Evolutionary conservation across 1,140 invertebrate genomes (phyloP), one percentile per base, ranked within the genome.

Genomic region (Psilanteris sp.): DNA sequence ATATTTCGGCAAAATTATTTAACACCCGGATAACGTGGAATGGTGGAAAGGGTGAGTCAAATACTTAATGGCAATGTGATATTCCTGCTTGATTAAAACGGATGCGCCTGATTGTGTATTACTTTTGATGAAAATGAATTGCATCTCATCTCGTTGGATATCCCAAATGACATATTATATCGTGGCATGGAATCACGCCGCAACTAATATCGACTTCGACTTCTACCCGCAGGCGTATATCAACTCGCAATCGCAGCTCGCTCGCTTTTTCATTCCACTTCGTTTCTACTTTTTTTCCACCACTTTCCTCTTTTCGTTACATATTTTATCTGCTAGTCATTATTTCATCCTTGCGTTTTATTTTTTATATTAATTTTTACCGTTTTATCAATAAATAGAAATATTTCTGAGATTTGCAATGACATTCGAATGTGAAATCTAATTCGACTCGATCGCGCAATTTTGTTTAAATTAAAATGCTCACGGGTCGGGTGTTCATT

Each of bases 1-100:
- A 72, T 68, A 72, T 77, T 71, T 71, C 29, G 73, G 66, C 43
- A 16, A 77, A 72, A 77, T 77, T 77, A 77, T 77, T 77, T 72
- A 72, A 67, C 73, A 62, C 36, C 61, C 54, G 41, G 71, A 26
- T 13, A 48, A 24, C 20, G n/a, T 27, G 24, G 10, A 26, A 22
- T 8, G 48, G 31, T 8, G 48, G 31, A 6, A 27, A 29, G 11
- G 22, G 57, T 55, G 44, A 71, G 64, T 71, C 66, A 61, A 77
- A 77, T 44, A 55, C 55, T 57, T 75, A 68, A 76, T 72, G 67
- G 54, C 32, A 43, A 57, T 64, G 54, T 62, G 75, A 77, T 72
- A 71, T 55, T 72, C 50, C 57, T 20, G 48, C 46, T 64, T 70
- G 74, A 77, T 77, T 77, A 77, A 77, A 77, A 77, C 61, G 46